Conservation (phyloP, 1,140 invertebrate species). For the Spodoptera litura region DNA sequence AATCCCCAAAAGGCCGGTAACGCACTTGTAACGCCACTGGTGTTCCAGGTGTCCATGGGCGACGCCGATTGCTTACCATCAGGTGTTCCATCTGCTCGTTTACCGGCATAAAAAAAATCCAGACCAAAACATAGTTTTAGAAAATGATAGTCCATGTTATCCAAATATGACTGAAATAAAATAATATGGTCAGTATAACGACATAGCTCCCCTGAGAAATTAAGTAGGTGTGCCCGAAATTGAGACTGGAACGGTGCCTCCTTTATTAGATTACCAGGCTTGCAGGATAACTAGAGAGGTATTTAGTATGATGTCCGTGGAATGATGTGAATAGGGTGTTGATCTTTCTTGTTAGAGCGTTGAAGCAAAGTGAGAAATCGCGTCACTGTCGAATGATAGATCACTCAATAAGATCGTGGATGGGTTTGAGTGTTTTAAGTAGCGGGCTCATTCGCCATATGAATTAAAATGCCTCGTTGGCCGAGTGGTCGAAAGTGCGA, state of each 20-base stretch:
- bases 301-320: neutral
- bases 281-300: neutral
- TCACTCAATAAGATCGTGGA: too few relatives aligned
- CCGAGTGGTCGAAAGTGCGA: too few relatives aligned
- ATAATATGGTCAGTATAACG: constrained; percentile 2
- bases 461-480: too few relatives aligned
- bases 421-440: too few relatives aligned
- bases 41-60: too few relatives aligned
- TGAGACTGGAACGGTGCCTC: constrained; percentile 19
- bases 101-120: too few relatives aligned
- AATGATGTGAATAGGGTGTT: neutral
- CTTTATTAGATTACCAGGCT: constrained; percentile 12
- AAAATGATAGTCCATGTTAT: neutral
- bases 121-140: neutral
- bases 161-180: neutral
- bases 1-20: too few relatives aligned
- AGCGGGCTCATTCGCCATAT: too few relatives aligned
- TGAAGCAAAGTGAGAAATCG: neutral
- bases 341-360: neutral
- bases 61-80: too few relatives aligned
- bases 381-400: neutral
- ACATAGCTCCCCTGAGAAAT: constrained; percentile 5
- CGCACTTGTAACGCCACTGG: too few relatives aligned
- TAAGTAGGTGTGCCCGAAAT: constrained; percentile 28
- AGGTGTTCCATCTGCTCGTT: too few relatives aligned